These are phyloP conservation scores for Elymnias hypermnestra DNA, from an alignment of 1,140 invertebrate species.

Conservation along the genomic window DNA sequence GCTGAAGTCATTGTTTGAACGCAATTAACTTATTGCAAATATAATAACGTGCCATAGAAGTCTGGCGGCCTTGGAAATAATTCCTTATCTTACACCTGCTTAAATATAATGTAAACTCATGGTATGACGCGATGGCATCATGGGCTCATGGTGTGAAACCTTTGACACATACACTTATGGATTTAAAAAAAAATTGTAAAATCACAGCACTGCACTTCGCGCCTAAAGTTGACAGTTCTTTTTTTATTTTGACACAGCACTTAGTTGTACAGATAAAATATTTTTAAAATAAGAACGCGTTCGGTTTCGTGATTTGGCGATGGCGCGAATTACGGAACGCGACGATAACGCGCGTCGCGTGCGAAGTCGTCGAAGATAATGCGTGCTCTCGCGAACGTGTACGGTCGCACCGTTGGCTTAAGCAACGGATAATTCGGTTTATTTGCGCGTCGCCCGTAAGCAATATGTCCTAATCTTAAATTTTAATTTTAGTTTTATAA, in stretches of 20 bases:
- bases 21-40: background rate
- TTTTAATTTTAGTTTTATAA: no score
- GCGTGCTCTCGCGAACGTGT: slow-evolving; percentile 26
- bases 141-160: no score
- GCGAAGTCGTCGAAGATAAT: slow-evolving; percentile 43
- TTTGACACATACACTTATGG: slow-evolving; percentile 20
- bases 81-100: slow-evolving; percentile 42
- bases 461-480: no score
- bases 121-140: slow-evolving; percentile 26
- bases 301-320: slow-evolving; percentile 31
- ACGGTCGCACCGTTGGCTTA: background rate
- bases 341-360: slow-evolving; percentile 56
- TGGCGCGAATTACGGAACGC: slow-evolving; percentile 46
- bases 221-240: slow-evolving; percentile 25
- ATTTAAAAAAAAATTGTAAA: slow-evolving; percentile 25
- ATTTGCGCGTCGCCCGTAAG: background rate
- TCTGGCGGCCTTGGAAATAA: slow-evolving; percentile 26
- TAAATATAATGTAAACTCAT: slow-evolving; percentile 50
- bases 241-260: slow-evolving; percentile 12
- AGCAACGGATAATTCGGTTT: slow-evolving; percentile 3
- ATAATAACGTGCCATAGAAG: slow-evolving; percentile 3
- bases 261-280: slow-evolving; percentile 4
- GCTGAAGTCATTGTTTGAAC: background rate
- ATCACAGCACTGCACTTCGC: slow-evolving; percentile 32
- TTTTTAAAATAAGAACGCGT: slow-evolving; percentile 17